Evolutionary conservation across 1,140 invertebrate genomes (phyloP), one percentile per base, ranked within the genome.

Genomic region (Episyrphus balteatus): DNA sequence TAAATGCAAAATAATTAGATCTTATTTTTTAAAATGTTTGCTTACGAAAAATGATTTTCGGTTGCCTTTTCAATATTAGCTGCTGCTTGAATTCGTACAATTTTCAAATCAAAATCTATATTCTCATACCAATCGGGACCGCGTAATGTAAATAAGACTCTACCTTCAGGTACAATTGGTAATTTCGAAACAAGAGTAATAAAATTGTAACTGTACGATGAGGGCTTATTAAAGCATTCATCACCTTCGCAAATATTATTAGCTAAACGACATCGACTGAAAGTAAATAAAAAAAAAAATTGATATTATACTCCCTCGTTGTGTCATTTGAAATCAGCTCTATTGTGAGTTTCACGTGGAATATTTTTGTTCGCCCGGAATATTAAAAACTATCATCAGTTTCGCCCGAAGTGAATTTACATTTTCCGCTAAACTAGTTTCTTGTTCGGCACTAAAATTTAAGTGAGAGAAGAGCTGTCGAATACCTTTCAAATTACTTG

Each of bases 121-220:
- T 83, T 81, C 15, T 73, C 74, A 1, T 73, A 59, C 70, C 81
- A 80, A 14, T 77, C 69, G 0, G 87, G 85, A 0, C 87, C 84
- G 47, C 84, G 75, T 79, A 96, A 91, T 10, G 86, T 91, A 66
- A 94, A 95, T 2, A 97, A 70, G 0, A 47, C 48, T 6, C 76
- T 73, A 6, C 79, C 83, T 49, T 66, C 70, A 2, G 71, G 58
- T 0, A 87, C 81, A 8, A 94, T 75, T 19, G 81, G 80, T 14
- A 92, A 70, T 63, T 89, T 88, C 42, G 88, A 86, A 0, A 88
- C 82, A 54, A 96, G 84, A 0, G 88, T 88, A 50, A 96, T 84
- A 66, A 88, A 96, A 70, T 93, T 93, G 72, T 83, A 92, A 6
- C 88, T 91, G 59, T 85, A 86, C 43, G 85, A 83, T 14, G 87